Evolutionary conservation across 2,113 vertebrate species (phyloP), one percentile per base, ranked within the genome.

Genomic region (Ochotona princeps): DNA sequence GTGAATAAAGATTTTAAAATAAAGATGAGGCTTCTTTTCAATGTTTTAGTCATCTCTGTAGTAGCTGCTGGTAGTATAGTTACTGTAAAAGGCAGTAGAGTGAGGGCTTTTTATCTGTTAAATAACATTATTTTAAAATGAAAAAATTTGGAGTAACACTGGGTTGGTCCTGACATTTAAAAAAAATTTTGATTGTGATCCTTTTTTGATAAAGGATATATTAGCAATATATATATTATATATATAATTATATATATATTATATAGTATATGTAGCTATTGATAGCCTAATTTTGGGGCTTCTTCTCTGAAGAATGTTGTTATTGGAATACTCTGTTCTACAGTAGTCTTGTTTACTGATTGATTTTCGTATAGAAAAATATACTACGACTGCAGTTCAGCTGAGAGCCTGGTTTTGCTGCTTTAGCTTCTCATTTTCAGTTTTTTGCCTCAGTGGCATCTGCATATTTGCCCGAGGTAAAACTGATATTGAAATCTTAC

Each of bases 391-490:
- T 80, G 67, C 81, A 75, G 79, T 49, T 80, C 49, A 74, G 60
- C 94, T 95, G 81, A 78, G 26, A 87, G 65, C 23, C 65, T 86
- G n/a, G 28, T 85, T 91, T 91, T 96, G 60, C 47, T 92, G 32
- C 25, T 90, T 95, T 85, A 82, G 25, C 35, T 95, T 91, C 81
- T 92, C 79, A 83, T 90, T 84, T 67, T 92, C 76, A 83, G 70
- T 95, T 88, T 44, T 83, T 60, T 75, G 89, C 67, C 82, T 89
- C 54, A 86, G 49, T 25, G 79, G 51, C 81, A 93, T 76, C 47
- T 85, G 9, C 0, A 0, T 95, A 51, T 94, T 96, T 95, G 66
- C 35, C 18, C 76, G 82, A 78, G 63, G 79, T 85, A 89, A 25
- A 61, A 84, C 47, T 91, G 54, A 74, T 94, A 87, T 32, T 78